A percentile compares a stretch with the other conserved stretches of the same genome.
These are phyloP conservation scores for Ischnura elegans DNA, from an alignment of 2,888 invertebrate genomes.

Conservation along the genomic window DNA sequence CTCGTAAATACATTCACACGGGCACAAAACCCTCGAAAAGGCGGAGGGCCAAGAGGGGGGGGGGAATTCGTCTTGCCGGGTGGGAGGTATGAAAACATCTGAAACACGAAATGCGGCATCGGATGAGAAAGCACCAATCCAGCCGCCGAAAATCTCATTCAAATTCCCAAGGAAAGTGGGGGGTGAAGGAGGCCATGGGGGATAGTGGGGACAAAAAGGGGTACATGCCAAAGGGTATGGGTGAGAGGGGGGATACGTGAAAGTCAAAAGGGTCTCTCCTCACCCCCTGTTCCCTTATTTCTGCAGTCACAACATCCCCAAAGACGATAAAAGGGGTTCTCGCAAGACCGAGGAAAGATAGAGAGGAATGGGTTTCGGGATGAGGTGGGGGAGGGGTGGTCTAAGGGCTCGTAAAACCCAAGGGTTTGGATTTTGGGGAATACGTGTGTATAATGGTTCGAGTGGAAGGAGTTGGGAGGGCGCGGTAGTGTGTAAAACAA, in stretches of 20 bases:
- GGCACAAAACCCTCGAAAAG: slow-evolving; percentile 24
- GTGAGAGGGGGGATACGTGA: slow-evolving; percentile 70
- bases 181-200: slow-evolving; percentile 72
- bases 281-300: slow-evolving; percentile 2
- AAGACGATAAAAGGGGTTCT: slow-evolving; percentile 55
- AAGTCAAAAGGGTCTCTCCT: slow-evolving; percentile 13
- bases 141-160: slow-evolving; percentile 54
- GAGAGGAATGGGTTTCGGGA: neutral
- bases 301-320: slow-evolving; percentile 47
- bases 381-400: neutral
- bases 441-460: slow-evolving; percentile 12
- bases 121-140: slow-evolving; percentile 62
- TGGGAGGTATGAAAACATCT: slow-evolving; percentile 52
- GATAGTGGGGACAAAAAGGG: slow-evolving; percentile 70
- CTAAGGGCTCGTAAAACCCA: slow-evolving; percentile 35
- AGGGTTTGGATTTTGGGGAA: slow-evolving; percentile 40
- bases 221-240: slow-evolving; percentile 71
- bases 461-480: neutral
- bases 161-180: slow-evolving; percentile 27
- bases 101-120: slow-evolving; percentile 62
- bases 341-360: slow-evolving; percentile 18
- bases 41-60: slow-evolving; percentile 45
- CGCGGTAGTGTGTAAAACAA: slow-evolving; percentile 19
- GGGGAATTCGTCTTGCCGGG: slow-evolving; percentile 69
- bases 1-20: slow-evolving; percentile 54